Conservation (phyloP, 1,140 invertebrate species). For the Littorina saxatilis region DNA sequence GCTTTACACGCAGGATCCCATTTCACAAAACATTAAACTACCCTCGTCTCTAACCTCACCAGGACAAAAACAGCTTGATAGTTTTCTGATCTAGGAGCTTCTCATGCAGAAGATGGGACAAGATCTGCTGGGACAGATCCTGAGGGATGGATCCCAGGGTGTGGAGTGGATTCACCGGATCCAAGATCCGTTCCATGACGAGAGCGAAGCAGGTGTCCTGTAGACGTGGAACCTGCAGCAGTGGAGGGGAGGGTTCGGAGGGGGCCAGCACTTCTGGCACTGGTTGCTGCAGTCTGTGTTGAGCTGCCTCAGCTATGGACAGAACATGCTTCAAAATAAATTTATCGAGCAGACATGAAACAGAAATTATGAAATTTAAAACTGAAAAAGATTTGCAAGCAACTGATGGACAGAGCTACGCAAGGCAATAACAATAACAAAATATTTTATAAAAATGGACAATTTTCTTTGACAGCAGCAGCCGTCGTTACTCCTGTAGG, state of each 20-base stretch:
- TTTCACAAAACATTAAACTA: too few species aligned
- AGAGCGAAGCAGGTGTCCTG: conserved; percentile 56
- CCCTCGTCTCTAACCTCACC: conserved; percentile 62
- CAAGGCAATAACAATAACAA: too few species aligned
- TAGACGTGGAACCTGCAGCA: conserved; percentile 47
- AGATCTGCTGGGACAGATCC: conserved; percentile 61
- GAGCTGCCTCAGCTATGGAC: conserved; percentile 60
- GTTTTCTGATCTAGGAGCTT: conserved; percentile 63
- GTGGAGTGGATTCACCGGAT: conserved; percentile 56
- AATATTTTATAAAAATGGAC: too few species aligned
- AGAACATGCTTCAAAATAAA: not conserved
- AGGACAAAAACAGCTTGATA: conserved; percentile 68
- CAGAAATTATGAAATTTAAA: too few species aligned
- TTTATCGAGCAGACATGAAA: not conserved
- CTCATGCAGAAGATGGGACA: conserved; percentile 64
- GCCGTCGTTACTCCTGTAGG: too few species aligned
- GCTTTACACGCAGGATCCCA: too few species aligned
- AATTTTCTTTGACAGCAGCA: too few species aligned
- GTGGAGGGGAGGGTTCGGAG: not conserved
- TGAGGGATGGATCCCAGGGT: conserved; percentile 62
- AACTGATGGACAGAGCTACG: too few species aligned
- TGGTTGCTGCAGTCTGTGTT: conserved; percentile 49
- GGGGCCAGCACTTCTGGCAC: conserved; percentile 14
- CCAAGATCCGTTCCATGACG: conserved; percentile 55
- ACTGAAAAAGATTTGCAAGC: too few species aligned